Evolutionary conservation across 1,140 invertebrate genomes (phyloP).

Genomic region (Hetaerina americana): DNA sequence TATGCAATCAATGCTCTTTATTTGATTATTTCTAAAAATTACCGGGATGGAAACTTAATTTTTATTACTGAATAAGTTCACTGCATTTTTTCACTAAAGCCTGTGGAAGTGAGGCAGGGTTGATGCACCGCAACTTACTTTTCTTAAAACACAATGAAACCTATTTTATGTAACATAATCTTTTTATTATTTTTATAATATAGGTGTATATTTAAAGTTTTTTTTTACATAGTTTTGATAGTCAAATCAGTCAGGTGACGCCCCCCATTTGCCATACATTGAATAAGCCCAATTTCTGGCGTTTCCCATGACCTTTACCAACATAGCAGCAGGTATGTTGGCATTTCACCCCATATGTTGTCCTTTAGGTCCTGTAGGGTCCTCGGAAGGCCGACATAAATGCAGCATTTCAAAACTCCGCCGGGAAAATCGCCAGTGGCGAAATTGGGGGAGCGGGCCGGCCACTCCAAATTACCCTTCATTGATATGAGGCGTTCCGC

Average conservation of each 20-base stretch:
- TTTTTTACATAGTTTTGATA: not conserved
- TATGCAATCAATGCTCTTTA: no score
- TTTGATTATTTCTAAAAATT: no score
- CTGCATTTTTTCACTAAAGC: no score
- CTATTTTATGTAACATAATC: not conserved
- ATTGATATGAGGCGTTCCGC: slow-evolving; percentile 2
- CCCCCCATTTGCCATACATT: not conserved
- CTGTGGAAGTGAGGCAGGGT: no score
- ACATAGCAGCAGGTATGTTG: no score
- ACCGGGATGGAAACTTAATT: no score
- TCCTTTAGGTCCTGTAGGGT: not conserved
- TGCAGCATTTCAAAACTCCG: not conserved
- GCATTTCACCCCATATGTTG: no score
- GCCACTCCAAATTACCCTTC: not conserved
- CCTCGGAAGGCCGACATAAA: not conserved
- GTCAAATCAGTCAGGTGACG: not conserved
- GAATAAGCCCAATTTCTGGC: not conserved
- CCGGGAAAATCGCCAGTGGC: not conserved
- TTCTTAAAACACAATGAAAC: not conserved
- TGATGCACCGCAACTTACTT: no score
- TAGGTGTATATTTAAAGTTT: not conserved
- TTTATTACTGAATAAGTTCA: no score
- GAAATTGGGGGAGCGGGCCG: not conserved
- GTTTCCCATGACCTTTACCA: not conserved
- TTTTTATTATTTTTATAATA: not conserved